Evolutionary conservation across 2,113 vertebrate species (phyloP).

Genomic region (Chloebia gouldiae): DNA sequence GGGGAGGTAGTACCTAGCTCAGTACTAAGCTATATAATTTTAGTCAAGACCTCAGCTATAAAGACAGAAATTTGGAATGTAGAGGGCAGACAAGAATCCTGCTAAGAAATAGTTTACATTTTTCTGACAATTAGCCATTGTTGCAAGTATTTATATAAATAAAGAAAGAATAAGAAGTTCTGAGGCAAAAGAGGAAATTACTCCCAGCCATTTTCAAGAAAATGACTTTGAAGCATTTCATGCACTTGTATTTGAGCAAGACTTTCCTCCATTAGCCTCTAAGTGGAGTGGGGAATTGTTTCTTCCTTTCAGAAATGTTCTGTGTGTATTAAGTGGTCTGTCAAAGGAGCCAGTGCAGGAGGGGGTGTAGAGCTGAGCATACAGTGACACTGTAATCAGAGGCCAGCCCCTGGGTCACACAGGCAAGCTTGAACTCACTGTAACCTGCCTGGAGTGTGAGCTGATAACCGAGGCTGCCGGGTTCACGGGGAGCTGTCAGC

Average conservation of each 20-base stretch:
- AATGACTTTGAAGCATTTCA: neutral
- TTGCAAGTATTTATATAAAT: slow-evolving; percentile 19
- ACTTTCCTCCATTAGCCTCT: neutral
- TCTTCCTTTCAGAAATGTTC: neutral
- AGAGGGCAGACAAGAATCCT: slow-evolving; percentile 22
- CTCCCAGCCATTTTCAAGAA: slow-evolving; percentile 3
- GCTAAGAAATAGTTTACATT: slow-evolving; percentile 43
- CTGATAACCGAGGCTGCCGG: neutral
- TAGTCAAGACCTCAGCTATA: slow-evolving; percentile 18
- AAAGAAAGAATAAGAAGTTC: neutral
- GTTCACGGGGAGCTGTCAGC: neutral
- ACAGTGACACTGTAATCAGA: neutral
- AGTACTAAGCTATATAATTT: neutral
- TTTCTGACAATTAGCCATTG: slow-evolving; percentile 44
- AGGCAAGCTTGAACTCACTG: neutral
- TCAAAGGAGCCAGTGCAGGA: neutral
- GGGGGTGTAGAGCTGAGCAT: neutral
- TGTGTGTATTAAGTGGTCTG: neutral
- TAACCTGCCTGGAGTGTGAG: neutral
- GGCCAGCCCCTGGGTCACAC: neutral
- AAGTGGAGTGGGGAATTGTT: neutral
- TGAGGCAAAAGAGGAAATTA: neutral
- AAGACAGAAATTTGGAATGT: slow-evolving; percentile 43
- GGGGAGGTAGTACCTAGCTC: slow-evolving; percentile 5
- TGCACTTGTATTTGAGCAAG: slow-evolving; percentile 20